Evolutionary conservation across 2,113 vertebrate genomes (phyloP).

Genomic region (Colistium nudipinnis): DNA sequence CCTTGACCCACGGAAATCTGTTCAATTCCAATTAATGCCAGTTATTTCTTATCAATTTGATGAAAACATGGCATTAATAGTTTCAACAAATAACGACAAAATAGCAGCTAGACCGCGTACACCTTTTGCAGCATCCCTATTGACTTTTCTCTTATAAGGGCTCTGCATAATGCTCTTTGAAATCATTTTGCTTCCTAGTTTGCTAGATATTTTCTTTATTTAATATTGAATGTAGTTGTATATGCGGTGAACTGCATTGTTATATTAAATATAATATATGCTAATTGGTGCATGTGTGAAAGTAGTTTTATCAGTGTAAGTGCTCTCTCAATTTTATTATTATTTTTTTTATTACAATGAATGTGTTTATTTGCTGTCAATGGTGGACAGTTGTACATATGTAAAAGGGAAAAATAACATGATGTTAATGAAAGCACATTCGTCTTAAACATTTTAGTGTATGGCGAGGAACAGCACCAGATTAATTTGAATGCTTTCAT

Average conservation of each 20-base stretch:
- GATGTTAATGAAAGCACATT: conserved; percentile 5
- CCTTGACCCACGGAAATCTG: not conserved
- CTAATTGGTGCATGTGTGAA: not conserved
- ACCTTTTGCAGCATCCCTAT: not conserved
- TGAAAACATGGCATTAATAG: not conserved
- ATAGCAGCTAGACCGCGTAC: not conserved
- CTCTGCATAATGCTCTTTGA: not conserved
- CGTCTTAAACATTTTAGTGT: not conserved
- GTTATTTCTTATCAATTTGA: not conserved
- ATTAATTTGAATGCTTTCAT: conserved; percentile 34
- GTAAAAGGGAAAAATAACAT: conserved; percentile 3
- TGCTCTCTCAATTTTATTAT: no score
- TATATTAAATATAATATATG: no score
- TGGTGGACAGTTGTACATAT: not conserved
- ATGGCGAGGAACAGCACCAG: conserved; percentile 3
- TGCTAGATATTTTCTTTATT: not conserved
- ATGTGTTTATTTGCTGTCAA: not conserved
- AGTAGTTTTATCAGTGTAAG: not conserved
- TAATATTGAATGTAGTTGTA: no score
- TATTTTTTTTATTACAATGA: not conserved
- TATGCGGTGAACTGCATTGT: no score
- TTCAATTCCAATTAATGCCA: not conserved
- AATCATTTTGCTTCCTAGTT: not conserved
- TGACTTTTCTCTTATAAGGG: not conserved
- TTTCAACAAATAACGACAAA: not conserved